Evolutionary conservation across 2,888 invertebrate species (phyloP), one percentile per base, ranked within the genome.

Genomic region (Exocentrus adspersus): DNA sequence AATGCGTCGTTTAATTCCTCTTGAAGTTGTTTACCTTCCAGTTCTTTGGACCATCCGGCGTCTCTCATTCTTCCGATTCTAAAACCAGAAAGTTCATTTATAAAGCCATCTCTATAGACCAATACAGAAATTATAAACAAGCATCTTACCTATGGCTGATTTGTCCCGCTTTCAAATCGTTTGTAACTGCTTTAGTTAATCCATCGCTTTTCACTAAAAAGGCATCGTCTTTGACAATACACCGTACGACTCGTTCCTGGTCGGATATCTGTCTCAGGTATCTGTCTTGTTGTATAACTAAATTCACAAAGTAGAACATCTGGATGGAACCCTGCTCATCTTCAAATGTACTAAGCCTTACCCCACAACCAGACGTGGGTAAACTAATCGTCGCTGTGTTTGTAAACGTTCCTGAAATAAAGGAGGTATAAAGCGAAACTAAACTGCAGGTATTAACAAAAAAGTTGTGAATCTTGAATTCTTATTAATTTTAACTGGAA

Each of bases 251-350:
- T 54, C 87, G 83, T 73, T 90, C 88, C 74, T 91, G 89, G 76
- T 92, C 92, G 0, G 88, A 87, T 45, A 89, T 89, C 81, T 92
- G 92, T 71, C 91, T 88, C 51, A 93, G 83, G 75, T 89, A 88
- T 63, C 86, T 85, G 76, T 92, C 92, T 87, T 91, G 92, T 79
- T 93, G 92, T 20, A 92, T 84, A 68, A 92, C 87, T 57, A 93
- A 82, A 59, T 87, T 87, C 7, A 90, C 89, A 10, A 86, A 86
- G 79, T 90, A 90, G 76, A 87, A 87, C 77, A 90, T 83, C 75
- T 87, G 81, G 64, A 82, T 80, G 43, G 84, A 82, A 12, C 80
- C 82, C 2, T 82, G 81, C 53, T 84, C 81, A 77, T 79, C 84
- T 16, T 64, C 62, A 82, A 80, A 68, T 7, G 83, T 80, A 62